Evolutionary conservation across 2,797 vertebrate species (phyloP).

Genomic region (Gila robusta): DNA sequence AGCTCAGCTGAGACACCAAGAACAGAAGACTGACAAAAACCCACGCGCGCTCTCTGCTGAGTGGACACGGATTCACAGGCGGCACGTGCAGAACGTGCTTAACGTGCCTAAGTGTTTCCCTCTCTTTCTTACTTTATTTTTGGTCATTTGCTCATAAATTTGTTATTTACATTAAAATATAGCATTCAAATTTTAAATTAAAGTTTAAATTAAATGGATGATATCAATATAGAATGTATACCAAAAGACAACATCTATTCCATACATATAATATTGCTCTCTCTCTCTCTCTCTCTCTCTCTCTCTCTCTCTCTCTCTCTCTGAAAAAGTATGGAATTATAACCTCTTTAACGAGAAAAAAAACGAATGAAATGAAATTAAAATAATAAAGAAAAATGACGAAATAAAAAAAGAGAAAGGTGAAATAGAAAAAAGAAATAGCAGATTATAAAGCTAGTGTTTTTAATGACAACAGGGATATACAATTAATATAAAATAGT

Average conservation of each 20-base stretch:
- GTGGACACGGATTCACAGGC: slow-evolving; percentile 16
- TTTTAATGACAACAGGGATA: neutral
- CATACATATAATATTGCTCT: too few species aligned
- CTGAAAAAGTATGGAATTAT: neutral
- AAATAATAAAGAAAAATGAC: neutral
- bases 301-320: neutral
- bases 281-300: too few species aligned
- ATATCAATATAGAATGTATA: too few species aligned
- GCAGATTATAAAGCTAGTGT: neutral
- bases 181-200: neutral
- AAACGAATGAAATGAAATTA: neutral
- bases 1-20: slow-evolving; percentile 11
- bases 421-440: neutral
- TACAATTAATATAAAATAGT: neutral
- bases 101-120: neutral
- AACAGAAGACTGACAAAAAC: neutral
- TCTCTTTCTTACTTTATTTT: neutral
- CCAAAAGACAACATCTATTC: neutral
- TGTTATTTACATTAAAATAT: neutral
- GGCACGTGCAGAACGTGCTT: slow-evolving; percentile 21
- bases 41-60: slow-evolving; percentile 30
- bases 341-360: neutral
- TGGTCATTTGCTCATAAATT: neutral
- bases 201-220: too few species aligned
- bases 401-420: neutral